These are phyloP conservation scores for Stictocephala bisonia DNA, from an alignment of 2,888 invertebrate genomes.

Conservation along the genomic window DNA sequence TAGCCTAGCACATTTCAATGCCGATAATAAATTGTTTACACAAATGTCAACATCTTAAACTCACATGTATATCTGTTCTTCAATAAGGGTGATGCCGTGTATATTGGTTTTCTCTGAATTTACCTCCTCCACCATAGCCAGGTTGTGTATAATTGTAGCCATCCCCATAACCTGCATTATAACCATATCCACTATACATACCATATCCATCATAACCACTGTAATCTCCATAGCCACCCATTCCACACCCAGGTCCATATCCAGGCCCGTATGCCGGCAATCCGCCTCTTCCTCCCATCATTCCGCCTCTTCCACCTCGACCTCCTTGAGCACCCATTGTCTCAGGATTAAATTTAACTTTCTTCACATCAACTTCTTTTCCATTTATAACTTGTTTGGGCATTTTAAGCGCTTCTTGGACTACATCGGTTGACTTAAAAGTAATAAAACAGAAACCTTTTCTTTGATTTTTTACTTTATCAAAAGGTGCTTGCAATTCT, in stretches of 20 bases:
- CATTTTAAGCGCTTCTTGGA: slow-evolving; percentile 69
- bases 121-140: slow-evolving; percentile 60
- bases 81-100: slow-evolving; percentile 56
- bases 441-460: slow-evolving; percentile 75
- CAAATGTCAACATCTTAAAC: slow-evolving; percentile 8
- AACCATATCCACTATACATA: slow-evolving; percentile 61
- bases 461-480: slow-evolving; percentile 73
- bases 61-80: slow-evolving; percentile 26
- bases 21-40: slow-evolving; percentile 30
- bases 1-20: too few species aligned
- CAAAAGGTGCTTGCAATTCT: slow-evolving; percentile 74
- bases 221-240: slow-evolving; percentile 62
- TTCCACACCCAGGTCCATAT: slow-evolving; percentile 58
- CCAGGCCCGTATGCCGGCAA: slow-evolving; percentile 55
- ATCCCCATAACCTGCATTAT: slow-evolving; percentile 61
- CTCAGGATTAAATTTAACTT: slow-evolving; percentile 69
- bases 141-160: slow-evolving; percentile 61
- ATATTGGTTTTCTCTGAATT: slow-evolving; percentile 55
- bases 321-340: slow-evolving; percentile 61
- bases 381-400: slow-evolving; percentile 71
- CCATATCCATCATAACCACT: slow-evolving; percentile 64
- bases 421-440: slow-evolving; percentile 72
- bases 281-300: slow-evolving; percentile 46
- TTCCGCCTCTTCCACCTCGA: slow-evolving; percentile 56
- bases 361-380: slow-evolving; percentile 70